Base-by-base conservation (phyloP, 2,797 vertebrate genomes). In the Catharus ustulatus region DNA sequence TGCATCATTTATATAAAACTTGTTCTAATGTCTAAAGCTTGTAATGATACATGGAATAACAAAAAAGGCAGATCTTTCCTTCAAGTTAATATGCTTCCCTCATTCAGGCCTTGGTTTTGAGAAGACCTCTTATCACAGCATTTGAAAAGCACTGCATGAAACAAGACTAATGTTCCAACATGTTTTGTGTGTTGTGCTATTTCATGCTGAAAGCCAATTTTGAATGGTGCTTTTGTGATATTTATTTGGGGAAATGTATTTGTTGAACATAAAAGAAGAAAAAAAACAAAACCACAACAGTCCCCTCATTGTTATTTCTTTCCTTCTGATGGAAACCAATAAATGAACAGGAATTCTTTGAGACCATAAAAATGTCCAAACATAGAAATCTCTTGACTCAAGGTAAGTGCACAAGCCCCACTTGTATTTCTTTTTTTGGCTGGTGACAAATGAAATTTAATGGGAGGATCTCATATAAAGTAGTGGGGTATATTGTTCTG, bases 221-320 rank as follows among this genome's bases (percentile, higher is more conserved):
- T 87, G 80, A 93, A 49, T 46, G 21, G 27, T 6, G 6, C 10
- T 93, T 96, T 76, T 82, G 64, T 92, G 82, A 34, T 43, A 55
- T 52, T 88, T 95, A 66, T 66, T 94, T 93, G 51, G 16, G 17
- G 57, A 89, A 91, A 63, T 38, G 7, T 79, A 59, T 87, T 92
- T 66, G 21, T 51, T 62, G 22, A 24, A 48, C 30, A 63, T 46
- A 59, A 89, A 93, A 76, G 5, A 11, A 62, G 15, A 23, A 49
- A 58, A 54, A 62, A 72, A 26, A 8, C 24, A 48, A 11, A 3
- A 2, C 6, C 6, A 22, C 17, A 72, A 55, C 21, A 32, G 21
- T 17, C 32, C 4, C 16, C 4, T 78, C 13, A 30, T 32, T 88
- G 48, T 79, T 87, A 58, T 73, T 94, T 91, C 36, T 13, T 68